phyloP scores from a whole-genome alignment of 2,797 vertebrate genomes.

The Brachymystax lenok region DNA sequence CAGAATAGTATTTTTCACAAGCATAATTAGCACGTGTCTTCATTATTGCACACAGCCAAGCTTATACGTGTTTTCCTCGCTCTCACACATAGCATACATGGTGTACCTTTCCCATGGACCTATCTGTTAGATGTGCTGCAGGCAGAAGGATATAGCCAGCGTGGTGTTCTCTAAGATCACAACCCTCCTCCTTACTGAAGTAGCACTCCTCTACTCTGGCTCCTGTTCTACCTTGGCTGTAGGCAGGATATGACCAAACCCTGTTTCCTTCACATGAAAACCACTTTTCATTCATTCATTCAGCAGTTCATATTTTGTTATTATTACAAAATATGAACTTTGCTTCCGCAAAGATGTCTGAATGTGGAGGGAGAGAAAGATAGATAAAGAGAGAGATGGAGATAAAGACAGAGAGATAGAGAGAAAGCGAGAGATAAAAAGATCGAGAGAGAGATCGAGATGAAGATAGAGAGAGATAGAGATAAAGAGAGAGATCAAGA shows the following conservation, averaged over 20 bases:
- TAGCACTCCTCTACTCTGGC: neutral
- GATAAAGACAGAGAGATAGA: too few relatives aligned
- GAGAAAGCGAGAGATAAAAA: too few relatives aligned
- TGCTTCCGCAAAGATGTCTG: constrained; percentile 88
- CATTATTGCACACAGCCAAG: constrained; percentile 17
- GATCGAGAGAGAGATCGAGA: too few relatives aligned
- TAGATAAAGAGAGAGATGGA: too few relatives aligned
- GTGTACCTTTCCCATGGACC: too few relatives aligned
- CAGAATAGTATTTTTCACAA: constrained; percentile 24
- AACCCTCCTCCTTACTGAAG: constrained; percentile 1
- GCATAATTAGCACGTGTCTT: constrained; percentile 24
- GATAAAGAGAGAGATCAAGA: too few relatives aligned
- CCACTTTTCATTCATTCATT: too few relatives aligned
- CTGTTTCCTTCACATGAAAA: neutral
- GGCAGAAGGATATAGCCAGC: neutral
- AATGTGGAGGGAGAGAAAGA: constrained; percentile 5
- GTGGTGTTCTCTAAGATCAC: constrained; percentile 5
- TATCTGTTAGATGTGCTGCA: too few relatives aligned
- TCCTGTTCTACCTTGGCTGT: constrained; percentile 10
- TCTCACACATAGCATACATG: too few relatives aligned
- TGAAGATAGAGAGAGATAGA: too few relatives aligned
- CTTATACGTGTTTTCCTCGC: constrained; percentile 2
- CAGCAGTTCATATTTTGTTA: too few relatives aligned
- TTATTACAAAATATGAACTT: constrained; percentile 21
- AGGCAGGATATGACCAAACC: constrained; percentile 21